A percentile compares a stretch with the other conserved stretches of the same genome.
Conservation (phyloP, 2,113 vertebrate species). For the Noctilio leporinus region DNA sequence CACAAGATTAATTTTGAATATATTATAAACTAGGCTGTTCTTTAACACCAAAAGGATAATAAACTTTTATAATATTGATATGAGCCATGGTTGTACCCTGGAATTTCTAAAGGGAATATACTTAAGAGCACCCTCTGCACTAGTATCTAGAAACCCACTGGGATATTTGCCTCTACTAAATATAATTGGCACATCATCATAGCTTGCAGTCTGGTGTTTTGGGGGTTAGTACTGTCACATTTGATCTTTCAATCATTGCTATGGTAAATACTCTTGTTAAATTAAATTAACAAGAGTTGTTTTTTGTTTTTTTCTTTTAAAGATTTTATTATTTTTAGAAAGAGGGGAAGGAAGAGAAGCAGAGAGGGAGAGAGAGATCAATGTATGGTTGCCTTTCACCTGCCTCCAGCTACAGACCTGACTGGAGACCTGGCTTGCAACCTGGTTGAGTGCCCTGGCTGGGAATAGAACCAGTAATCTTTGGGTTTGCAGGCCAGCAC, state of each 20-base stretch:
- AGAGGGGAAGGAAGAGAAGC: too few species aligned
- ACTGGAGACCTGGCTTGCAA: too few species aligned
- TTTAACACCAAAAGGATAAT: not conserved
- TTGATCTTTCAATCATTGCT: not conserved
- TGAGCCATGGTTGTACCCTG: not conserved
- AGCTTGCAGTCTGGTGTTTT: not conserved
- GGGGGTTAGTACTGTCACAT: not conserved
- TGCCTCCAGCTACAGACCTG: too few species aligned
- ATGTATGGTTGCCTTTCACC: too few species aligned
- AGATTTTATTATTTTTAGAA: too few species aligned
- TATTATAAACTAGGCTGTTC: not conserved
- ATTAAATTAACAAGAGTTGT: too few species aligned
- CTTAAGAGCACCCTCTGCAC: not conserved
- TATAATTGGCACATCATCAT: not conserved
- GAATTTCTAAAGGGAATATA: not conserved
- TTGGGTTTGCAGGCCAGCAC: too few species aligned
- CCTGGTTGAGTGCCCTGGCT: too few species aligned
- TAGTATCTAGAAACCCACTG: not conserved
- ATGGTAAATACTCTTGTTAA: not conserved
- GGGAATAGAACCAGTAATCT: too few species aligned
- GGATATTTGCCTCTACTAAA: not conserved
- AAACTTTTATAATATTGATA: not conserved
- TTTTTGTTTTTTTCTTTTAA: too few species aligned
- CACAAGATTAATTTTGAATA: not conserved
- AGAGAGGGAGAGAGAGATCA: too few species aligned